Evolutionary conservation across 2,888 invertebrate genomes (phyloP), one percentile per base, ranked within the genome.

Genomic region (Agonopterix alstromeriana): DNA sequence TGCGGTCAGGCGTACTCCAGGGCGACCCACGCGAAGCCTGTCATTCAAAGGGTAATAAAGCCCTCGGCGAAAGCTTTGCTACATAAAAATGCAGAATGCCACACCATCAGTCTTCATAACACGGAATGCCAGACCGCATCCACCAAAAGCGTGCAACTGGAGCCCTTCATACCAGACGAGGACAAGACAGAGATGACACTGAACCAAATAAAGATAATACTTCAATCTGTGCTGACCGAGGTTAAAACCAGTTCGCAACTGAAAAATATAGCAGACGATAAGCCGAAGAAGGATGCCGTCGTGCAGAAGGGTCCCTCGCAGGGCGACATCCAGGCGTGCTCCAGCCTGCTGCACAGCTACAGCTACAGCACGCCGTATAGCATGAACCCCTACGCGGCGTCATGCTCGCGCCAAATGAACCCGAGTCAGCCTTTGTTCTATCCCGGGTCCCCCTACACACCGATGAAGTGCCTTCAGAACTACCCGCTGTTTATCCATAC

Each of bases 131-230:
- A 77, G 58, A 77, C 77, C 9, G 54, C 64, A 45, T 53, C 60
- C 14, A 57, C 55, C 2, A 60, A 62, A 45, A 58, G 53, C 35
- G 54, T 61, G 5, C 65, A 69, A 51, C 49, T 63, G 17, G 59
- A 61, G 8, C 35, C 53, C 1, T n/a, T 35, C 12, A 43, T 46
- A 10, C 35, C 38, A 9, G 53, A 52, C 8, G 68, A 73, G 11
- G 67, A 64, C 42, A 82, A 76, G 65, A 81, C 83, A 10, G 78
- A 81, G 54, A 61, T 59, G 10, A 79, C 81, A 7, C 61, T 87
- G 12, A 73, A 77, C 54, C 80, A 86, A 65, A 86, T 86, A 45
- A 86, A 85, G 58, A 67, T 46, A 53, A 83, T 86, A 50, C 59
- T 87, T 36, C 79, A 84, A 55, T 70, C 79, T 0, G 84, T 87